phyloP scores from a whole-genome alignment of 2,888 invertebrate genomes.

The Zele albiditarsus region DNA sequence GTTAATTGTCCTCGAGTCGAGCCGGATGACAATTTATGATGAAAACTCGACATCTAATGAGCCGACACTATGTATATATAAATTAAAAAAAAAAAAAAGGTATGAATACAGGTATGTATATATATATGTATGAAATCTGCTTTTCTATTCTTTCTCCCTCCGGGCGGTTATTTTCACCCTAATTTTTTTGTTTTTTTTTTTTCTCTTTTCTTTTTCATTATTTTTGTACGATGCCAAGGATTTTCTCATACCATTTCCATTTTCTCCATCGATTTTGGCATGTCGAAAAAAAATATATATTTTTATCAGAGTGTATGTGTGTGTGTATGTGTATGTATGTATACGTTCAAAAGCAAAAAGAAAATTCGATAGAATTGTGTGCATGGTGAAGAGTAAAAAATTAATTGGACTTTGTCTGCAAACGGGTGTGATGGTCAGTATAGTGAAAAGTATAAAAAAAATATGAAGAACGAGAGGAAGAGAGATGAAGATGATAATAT shows the following conservation, averaged over 20 bases:
- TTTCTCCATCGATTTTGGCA: not conserved
- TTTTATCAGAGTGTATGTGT: too few species aligned
- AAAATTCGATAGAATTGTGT: not conserved
- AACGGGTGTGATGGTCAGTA: not conserved
- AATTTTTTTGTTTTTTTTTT: not conserved
- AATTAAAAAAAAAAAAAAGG: too few species aligned
- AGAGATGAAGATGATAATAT: not conserved
- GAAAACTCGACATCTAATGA: constrained; percentile 1
- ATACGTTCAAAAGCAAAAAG: not conserved
- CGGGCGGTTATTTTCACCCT: not conserved
- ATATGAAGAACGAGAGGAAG: too few species aligned
- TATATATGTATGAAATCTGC: too few species aligned
- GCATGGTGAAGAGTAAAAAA: not conserved
- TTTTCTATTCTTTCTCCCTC: not conserved
- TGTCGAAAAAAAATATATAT: not conserved
- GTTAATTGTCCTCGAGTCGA: not conserved
- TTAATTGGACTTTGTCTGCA: not conserved
- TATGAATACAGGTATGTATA: too few species aligned
- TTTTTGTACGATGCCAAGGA: not conserved
- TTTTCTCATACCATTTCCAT: not conserved
- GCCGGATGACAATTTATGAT: constrained; percentile 1
- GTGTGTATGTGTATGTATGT: too few species aligned
- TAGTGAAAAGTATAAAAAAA: too few species aligned
- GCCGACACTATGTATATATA: not conserved
- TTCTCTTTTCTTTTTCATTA: too few species aligned